Conservation (phyloP, 2,113 vertebrate genomes). For the Rhinolophus ferrumequinum region DNA sequence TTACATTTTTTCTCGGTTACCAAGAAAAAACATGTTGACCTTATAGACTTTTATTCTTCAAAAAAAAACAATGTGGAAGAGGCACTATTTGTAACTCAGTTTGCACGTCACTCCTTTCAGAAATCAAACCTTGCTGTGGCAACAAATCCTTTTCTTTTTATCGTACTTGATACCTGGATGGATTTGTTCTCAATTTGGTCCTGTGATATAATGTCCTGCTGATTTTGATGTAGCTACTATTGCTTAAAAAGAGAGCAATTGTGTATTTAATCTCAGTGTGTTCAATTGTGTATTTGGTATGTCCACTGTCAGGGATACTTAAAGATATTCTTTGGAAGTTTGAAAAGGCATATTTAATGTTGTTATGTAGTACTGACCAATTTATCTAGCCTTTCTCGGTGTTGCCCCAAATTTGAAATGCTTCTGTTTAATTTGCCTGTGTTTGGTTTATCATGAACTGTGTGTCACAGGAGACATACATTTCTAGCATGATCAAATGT, state of each 20-base stretch:
- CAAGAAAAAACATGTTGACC: not conserved
- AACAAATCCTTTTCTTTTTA: conserved; percentile 49
- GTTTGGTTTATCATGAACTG: not conserved
- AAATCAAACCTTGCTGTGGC: conserved; percentile 43
- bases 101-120: not conserved
- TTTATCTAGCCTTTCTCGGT: not conserved
- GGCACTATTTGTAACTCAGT: not conserved
- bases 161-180: conserved; percentile 27
- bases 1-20: not conserved
- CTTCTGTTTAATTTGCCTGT: not conserved
- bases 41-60: not conserved
- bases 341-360: not conserved
- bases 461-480: not conserved
- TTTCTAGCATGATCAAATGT: not conserved
- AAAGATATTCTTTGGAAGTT: not conserved
- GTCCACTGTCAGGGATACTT: not conserved
- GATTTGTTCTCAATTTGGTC: not conserved
- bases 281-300: not conserved
- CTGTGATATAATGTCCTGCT: not conserved
- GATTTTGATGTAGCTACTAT: conserved; percentile 5
- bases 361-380: not conserved
- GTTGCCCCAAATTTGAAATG: not conserved
- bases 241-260: conserved; percentile 25
- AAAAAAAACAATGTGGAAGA: not conserved
- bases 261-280: conserved; percentile 15